Conservation (phyloP, 2,113 vertebrate species). For the Nipponia nippon region DNA sequence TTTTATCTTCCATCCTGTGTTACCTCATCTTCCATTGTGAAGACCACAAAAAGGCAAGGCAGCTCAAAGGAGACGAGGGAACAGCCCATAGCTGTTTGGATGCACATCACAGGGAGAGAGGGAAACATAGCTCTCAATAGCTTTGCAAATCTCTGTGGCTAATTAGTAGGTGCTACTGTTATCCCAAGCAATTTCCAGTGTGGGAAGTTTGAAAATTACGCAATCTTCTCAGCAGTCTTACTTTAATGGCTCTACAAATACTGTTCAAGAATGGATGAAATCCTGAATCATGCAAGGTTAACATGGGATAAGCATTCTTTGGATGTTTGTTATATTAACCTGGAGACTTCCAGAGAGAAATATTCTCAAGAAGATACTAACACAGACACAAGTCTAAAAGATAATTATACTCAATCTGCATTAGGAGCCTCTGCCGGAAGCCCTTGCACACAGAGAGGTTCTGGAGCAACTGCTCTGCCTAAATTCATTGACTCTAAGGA, state of each 20-base stretch:
- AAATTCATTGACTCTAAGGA: neutral
- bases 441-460: neutral
- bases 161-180: neutral
- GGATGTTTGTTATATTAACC: neutral
- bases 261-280: neutral
- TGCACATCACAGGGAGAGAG: neutral
- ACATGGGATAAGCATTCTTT: neutral
- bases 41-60: neutral
- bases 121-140: neutral
- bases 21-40: neutral
- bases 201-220: neutral
- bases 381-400: neutral
- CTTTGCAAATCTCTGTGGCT: neutral
- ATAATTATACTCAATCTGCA: neutral
- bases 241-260: neutral
- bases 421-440: neutral
- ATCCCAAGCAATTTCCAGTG: neutral
- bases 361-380: neutral
- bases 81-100: neutral
- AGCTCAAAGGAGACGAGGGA: neutral
- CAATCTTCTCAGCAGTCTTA: neutral
- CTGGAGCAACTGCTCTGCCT: neutral
- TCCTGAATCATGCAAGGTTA: neutral
- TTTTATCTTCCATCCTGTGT: neutral
- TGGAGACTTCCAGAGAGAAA: neutral